A percentile compares a stretch with the other conserved stretches of the same genome.
These are phyloP conservation scores for Fulmarus glacialis DNA, from an alignment of 2,113 vertebrate species.

Conservation along the genomic window DNA sequence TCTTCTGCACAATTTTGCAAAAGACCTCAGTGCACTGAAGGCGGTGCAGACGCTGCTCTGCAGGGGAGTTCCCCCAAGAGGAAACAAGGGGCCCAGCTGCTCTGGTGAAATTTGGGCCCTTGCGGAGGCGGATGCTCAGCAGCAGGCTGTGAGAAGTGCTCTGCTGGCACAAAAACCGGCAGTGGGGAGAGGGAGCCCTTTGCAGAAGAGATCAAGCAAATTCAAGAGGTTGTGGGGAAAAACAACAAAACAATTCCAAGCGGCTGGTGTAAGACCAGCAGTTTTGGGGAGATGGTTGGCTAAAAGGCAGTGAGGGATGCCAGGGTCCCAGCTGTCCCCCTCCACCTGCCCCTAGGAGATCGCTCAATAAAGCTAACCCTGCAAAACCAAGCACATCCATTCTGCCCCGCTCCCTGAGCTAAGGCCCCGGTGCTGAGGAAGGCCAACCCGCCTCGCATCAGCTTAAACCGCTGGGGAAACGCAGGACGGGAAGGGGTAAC, in stretches of 20 bases:
- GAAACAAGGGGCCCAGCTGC: fast-evolving
- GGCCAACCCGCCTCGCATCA: fast-evolving
- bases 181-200: not conserved
- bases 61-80: not conserved
- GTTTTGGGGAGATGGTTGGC: not conserved
- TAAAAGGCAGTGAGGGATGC: not conserved
- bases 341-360: not conserved
- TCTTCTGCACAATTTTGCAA: not conserved
- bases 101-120: not conserved
- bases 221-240: not conserved
- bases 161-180: not conserved
- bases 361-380: not conserved
- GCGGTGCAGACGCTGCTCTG: not conserved
- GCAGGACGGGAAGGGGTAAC: not conserved
- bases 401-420: not conserved
- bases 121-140: fast-evolving
- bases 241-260: not conserved
- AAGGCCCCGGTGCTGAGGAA: too few relatives aligned
- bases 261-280: not conserved
- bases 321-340: not conserved
- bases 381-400: not conserved
- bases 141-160: not conserved
- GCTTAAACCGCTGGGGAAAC: not conserved
- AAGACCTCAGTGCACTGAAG: fast-evolving
- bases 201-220: not conserved